Percentiles rank a stretch among this genome's conserved stretches.
These are phyloP conservation scores for Drosophila mojavensis DNA, from an alignment of 1,140 invertebrate genomes.

Conservation along the genomic window DNA sequence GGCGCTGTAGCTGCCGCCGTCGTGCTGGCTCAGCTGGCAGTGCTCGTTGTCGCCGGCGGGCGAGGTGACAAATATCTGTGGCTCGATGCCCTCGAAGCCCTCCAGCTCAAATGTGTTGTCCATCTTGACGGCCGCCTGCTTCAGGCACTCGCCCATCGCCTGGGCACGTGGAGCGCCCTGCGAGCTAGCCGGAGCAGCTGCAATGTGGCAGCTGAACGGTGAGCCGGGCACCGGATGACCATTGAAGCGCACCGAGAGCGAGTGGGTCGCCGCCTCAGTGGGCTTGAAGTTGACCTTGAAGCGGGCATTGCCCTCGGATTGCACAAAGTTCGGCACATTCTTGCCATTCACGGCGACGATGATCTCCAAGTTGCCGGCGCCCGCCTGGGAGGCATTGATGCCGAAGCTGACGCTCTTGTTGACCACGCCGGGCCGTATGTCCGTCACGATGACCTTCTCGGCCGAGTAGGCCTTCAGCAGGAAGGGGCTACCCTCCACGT, in stretches of 20 bases:
- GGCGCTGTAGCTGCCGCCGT: constrained; percentile 88
- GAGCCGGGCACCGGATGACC: constrained; percentile 97
- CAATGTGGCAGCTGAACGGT: constrained; percentile 93
- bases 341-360: constrained; percentile 98
- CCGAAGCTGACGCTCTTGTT: constrained; percentile 97
- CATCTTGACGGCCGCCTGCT: constrained; percentile 86
- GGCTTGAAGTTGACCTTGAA: constrained; percentile 99
- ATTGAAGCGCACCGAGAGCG: constrained; percentile 97
- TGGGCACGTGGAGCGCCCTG: constrained; percentile 84
- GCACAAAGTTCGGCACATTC: constrained; percentile 99
- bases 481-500: constrained; percentile 97
- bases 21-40: constrained; percentile 85
- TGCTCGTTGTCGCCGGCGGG: constrained; percentile 91
- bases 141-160: constrained; percentile 86
- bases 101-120: constrained; percentile 83
- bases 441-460: constrained; percentile 92
- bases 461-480: constrained; percentile 98
- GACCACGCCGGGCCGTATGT: constrained; percentile 94
- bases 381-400: constrained; percentile 90
- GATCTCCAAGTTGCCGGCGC: constrained; percentile 98
- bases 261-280: constrained; percentile 94
- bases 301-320: constrained; percentile 97
- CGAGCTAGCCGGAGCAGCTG: constrained; percentile 69
- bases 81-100: constrained; percentile 85
- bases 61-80: constrained; percentile 90